Conservation (phyloP, 2,113 vertebrate species). For the Callorhinus ursinus region DNA sequence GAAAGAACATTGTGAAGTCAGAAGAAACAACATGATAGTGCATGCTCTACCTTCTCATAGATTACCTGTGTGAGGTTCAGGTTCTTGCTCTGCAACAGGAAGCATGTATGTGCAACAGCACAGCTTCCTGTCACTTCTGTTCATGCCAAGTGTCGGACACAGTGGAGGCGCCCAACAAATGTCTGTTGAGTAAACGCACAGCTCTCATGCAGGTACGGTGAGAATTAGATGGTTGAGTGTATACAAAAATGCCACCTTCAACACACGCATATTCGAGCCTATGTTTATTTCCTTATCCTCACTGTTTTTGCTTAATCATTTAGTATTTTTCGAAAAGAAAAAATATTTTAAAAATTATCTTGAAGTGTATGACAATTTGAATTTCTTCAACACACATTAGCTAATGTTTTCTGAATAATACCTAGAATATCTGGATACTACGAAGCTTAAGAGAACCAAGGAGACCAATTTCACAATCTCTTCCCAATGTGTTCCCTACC, state of each 20-base stretch:
- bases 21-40: not conserved
- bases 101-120: not conserved
- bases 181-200: not conserved
- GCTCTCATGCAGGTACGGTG: not conserved
- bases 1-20: not conserved
- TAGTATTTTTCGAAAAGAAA: not conserved
- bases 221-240: not conserved
- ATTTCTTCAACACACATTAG: not conserved
- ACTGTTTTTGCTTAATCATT: not conserved
- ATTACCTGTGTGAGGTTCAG: not conserved
- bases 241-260: not conserved
- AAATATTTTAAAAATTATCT: not conserved
- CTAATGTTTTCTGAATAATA: not conserved
- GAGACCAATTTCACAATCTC: not conserved
- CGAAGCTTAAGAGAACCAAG: not conserved
- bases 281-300: not conserved
- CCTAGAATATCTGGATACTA: not conserved
- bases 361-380: not conserved
- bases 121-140: not conserved
- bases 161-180: not conserved
- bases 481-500: too few species aligned
- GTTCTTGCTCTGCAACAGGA: not conserved
- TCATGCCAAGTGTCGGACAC: too few species aligned
- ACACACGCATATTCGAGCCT: not conserved
- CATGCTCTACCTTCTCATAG: not conserved